phyloP scores from a whole-genome alignment of 2,113 vertebrate species.

The Paedocypris sp. region DNA sequence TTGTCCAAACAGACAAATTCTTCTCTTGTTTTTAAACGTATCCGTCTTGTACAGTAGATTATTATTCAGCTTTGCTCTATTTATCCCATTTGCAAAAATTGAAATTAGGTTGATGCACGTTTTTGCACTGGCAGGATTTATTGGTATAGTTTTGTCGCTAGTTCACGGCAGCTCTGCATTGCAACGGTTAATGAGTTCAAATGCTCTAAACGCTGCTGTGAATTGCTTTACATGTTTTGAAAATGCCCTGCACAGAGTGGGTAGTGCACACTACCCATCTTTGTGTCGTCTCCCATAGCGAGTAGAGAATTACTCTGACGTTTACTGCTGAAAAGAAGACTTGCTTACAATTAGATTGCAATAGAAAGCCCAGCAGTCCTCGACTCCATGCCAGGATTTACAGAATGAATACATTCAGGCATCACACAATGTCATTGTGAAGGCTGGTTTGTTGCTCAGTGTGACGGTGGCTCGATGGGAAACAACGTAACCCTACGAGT shows the following conservation, averaged over 20 bases:
- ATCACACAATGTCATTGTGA: constrained; percentile 14
- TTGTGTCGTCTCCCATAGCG: constrained; percentile 7
- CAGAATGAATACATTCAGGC: constrained; percentile 25
- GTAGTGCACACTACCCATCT: constrained; percentile 16
- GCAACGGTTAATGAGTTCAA: constrained; percentile 28
- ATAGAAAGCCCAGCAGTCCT: constrained; percentile 19
- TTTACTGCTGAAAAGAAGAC: constrained; percentile 27
- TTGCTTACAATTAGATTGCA: constrained; percentile 26
- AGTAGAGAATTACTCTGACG: constrained; percentile 21
- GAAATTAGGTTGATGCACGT: constrained; percentile 26
- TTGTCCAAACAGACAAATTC: constrained; percentile 4
- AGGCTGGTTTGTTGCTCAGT: constrained; percentile 5
- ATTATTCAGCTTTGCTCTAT: constrained; percentile 26
- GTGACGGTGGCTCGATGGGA: constrained; percentile 4
- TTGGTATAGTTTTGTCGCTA: constrained; percentile 22
- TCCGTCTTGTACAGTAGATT: neutral
- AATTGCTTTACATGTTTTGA: constrained; percentile 24
- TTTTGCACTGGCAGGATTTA: constrained; percentile 10
- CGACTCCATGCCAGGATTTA: constrained; percentile 19
- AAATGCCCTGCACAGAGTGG: neutral
- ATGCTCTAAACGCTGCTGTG: neutral
- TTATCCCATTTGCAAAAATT: constrained; percentile 22
- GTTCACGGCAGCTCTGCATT: constrained; percentile 13
- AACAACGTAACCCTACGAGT: too few species aligned
- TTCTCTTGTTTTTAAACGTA: constrained; percentile 9